Evolutionary conservation across 1,140 invertebrate genomes (phyloP), one percentile per base, ranked within the genome.

Genomic region (Drosophila azteca): DNA sequence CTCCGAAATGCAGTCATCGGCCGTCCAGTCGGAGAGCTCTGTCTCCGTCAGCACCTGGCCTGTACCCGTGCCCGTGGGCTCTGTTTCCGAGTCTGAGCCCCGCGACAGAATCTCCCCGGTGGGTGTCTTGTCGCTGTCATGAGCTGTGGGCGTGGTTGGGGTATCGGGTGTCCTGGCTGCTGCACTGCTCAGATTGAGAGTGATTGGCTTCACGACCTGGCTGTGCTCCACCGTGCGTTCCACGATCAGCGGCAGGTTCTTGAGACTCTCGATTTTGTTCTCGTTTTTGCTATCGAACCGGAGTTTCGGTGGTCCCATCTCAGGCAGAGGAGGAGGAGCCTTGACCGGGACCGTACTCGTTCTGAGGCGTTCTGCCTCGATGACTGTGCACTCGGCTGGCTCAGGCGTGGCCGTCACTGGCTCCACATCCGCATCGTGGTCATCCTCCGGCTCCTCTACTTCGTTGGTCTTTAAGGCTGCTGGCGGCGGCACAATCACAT

Each of bases 21-120:
- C 93, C 0, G 95, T 96, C 96, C 96, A 97, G 90, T 97, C 96
- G 0, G 96, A 97, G 9, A 97, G 92, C 87, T 97, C 96, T 0
- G 96, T 96, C 91, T 97, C 96, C 0, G 96, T 96, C 9, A 96
- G 92, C 1, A 94, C 95, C 13, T 95, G 94, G 0, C 95, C 95
- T 0, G 94, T 94, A 1, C 94, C 93, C 26, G 95, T 39, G 0
- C 94, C 93, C 24, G 95, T 95, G 22, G 93, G 93, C 57, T 94
- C 93, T 7, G 94, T 94, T 62, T 94, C 93, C 3, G 93, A 94
- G 35, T 91, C 79, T 2, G 87, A 87, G 20, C 80, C 79, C 2
- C 70, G 53, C 0, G 87, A 87, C 0, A 88, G 48, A 7, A 78
- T 1, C 26, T 90, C 83, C 0, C 67, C 91, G 0, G 90, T 91